Base-by-base conservation (phyloP, 2,113 vertebrate species). In the Enhydra lutris region DNA sequence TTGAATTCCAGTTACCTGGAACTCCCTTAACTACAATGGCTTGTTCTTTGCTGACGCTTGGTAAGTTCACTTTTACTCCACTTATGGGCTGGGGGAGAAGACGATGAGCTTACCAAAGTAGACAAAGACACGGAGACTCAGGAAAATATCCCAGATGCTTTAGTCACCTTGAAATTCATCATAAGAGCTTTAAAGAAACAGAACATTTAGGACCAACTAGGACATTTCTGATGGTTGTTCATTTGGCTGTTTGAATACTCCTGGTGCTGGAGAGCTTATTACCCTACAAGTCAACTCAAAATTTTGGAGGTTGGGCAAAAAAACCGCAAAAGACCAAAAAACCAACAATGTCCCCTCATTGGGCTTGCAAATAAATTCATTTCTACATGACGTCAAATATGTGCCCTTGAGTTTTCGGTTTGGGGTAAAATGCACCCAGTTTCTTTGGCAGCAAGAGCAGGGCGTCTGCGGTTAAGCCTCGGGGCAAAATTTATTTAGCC, bases 341-440 rank as follows among this genome's bases (percentile, higher is more conserved):
- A 50, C 50, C 15, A 73, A 15, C 21, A 24, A 73, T 94, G 89
- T 83, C 84, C 9, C 36, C 18, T 23, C 36, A 57, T 4, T 45
- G 67, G 67, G 23, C 26, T 20, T 89, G 17, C 15, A 80, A 90
- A 73, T 69, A 84, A 81, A 90, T 73, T 34, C 18, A 52, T 12
- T 69, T 92, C 84, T 65, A 63, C 15, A 1, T 36, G 34, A 65
- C 20, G 20, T 34, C 45, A 71, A 42, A 2, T n/a, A 20, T 24
- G 29, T 61, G 34, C 11, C 8, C n/a, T 88, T 24, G 65, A 76
- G 34, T 84, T 87, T 92, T 96, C 34, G 50, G 47, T 65, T 89
- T 63, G 8, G 69, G 61, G 47, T 10, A 63, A 89, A 96, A 55
- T 21, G 39, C 1, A 0, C 23, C 34, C 26, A 17, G 23, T 52